Base-by-base conservation (phyloP, 2,113 vertebrate species). In the Cyrtonyx montezumae region DNA sequence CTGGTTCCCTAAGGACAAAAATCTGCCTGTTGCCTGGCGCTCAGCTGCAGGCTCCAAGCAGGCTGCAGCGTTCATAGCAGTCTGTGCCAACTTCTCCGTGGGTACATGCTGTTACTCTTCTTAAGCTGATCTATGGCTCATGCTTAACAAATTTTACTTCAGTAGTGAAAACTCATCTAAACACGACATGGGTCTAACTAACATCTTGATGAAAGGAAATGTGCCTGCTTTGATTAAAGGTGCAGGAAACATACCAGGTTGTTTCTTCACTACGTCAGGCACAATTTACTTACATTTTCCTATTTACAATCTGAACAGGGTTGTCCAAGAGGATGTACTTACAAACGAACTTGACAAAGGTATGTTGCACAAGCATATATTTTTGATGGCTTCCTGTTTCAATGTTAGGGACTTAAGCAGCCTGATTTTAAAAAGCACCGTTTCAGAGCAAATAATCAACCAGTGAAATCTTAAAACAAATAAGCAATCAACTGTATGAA, bases 271-370 rank as follows among this genome's bases (percentile, higher is more conserved):
- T 22, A 10, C 28, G 13, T 73, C 26, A 55, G 7, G 11, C 2
- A 13, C 5, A n/a, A 26, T 20, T 8, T 56, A 80, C 36, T 93
- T 37, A 93, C 34, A 32, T 30, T 68, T 79, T 89, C 71, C 56
- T 19, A 65, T 90, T 88, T 95, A 5, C 66, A 14, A 59, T 93
- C 96, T 93, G 28, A 70, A 92, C 93, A 97, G 96, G 36, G 0
- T 17, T 25, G 4, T 70, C 7, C 13, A 93, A 56, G 0, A 7
- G 46, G 37, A 56, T 2, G 2, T 2, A 21, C 1, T 26, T 5
- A 2, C 2, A 62, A 12, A 5, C 76, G 86, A 91, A 5, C 0
- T 0, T 37, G 89, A 97, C 26, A 94, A 88, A 96, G 97, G 97
- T 97, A 96, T 2, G 95, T 79, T 14, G 53, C 32, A 56, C 9